These are phyloP conservation scores for Thamnophis sirtalis DNA, from an alignment of 2,113 vertebrate genomes.

Conservation along the genomic window DNA sequence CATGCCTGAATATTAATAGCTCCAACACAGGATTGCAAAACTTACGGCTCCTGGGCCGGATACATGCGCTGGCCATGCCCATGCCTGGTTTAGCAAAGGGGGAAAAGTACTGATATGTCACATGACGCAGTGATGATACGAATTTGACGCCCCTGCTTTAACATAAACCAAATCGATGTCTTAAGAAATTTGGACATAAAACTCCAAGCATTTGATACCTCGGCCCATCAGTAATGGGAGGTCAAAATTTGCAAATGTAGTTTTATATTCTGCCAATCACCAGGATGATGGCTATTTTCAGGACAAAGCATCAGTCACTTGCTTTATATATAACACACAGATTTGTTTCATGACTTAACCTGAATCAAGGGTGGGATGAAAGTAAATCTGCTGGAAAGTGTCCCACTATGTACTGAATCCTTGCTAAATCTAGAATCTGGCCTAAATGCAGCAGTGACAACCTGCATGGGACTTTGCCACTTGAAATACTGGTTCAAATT, in stretches of 20 bases:
- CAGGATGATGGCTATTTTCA: background rate
- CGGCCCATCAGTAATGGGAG: background rate
- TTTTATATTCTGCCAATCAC: background rate
- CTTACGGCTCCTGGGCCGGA: too few species aligned
- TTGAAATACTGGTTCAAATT: background rate
- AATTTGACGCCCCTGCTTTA: background rate
- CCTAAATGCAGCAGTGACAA: background rate
- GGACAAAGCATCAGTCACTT: background rate
- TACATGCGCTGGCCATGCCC: too few species aligned
- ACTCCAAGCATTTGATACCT: background rate
- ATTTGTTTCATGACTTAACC: background rate
- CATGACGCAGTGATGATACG: too few species aligned
- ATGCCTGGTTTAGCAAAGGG: too few species aligned
- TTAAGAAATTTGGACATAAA: background rate
- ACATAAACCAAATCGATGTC: background rate
- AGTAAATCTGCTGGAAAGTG: background rate
- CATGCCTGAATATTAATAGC: background rate
- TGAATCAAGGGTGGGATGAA: background rate
- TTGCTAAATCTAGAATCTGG: background rate
- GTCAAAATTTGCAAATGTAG: background rate
- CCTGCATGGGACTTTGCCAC: background rate
- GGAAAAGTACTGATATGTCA: too few species aligned
- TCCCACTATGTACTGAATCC: background rate
- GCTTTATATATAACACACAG: background rate
- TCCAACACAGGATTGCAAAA: background rate